Evolutionary conservation across 2,113 vertebrate species (phyloP).

Genomic region (Rhagologus leucostigma): DNA sequence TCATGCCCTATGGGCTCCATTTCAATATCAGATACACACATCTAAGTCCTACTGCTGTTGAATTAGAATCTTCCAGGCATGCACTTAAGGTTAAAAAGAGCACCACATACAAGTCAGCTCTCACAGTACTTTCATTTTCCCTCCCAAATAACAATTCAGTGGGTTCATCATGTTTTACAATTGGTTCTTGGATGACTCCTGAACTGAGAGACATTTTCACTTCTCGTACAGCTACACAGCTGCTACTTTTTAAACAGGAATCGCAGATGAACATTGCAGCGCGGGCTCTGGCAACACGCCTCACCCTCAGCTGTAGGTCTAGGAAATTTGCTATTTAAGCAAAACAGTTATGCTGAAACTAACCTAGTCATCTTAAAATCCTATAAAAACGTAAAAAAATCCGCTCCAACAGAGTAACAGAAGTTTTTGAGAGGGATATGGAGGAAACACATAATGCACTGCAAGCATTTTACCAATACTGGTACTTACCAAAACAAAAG

Average conservation of each 20-base stretch:
- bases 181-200: slow-evolving; percentile 27
- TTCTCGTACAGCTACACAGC: slow-evolving; percentile 7
- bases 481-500: not conserved
- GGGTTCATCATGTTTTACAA: not conserved
- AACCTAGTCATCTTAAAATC: not conserved
- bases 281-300: not conserved
- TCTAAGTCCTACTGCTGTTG: not conserved
- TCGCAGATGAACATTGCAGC: not conserved
- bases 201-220: slow-evolving; percentile 42
- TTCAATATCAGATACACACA: not conserved
- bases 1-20: not conserved
- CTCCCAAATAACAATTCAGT: not conserved
- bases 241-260: slow-evolving; percentile 18
- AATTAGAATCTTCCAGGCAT: not conserved
- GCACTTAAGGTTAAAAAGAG: not conserved
- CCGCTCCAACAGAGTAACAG: not conserved
- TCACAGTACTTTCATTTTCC: not conserved
- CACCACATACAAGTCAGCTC: not conserved
- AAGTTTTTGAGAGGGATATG: not conserved
- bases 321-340: slow-evolving; percentile 26
- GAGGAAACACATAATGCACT: not conserved
- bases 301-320: slow-evolving; percentile 17
- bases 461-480: not conserved
- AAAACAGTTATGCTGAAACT: not conserved
- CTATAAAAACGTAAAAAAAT: not conserved